Conservation (phyloP, 2,888 invertebrate genomes). For the Polyploca ridens region DNA sequence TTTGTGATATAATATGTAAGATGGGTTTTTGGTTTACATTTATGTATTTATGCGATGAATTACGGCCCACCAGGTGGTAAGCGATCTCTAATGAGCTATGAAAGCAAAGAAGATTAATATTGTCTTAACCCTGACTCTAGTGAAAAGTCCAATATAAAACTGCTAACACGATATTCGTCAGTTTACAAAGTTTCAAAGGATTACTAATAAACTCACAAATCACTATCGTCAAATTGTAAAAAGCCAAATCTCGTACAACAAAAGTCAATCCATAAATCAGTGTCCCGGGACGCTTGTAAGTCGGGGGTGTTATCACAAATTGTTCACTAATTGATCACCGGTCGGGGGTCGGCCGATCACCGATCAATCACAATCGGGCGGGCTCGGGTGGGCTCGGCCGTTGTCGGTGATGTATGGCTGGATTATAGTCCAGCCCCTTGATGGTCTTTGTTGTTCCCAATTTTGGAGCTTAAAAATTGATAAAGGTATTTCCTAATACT, state of each 20-base stretch:
- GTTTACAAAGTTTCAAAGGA: too few species aligned
- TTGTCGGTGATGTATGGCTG: constrained; percentile 22
- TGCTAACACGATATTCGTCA: too few species aligned
- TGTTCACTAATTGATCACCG: constrained; percentile 14
- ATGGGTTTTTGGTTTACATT: too few species aligned
- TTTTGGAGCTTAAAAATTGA: constrained; percentile 9
- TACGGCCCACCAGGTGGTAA: too few species aligned
- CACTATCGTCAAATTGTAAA: not conserved
- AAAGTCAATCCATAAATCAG: constrained; percentile 8
- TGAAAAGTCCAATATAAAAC: too few species aligned
- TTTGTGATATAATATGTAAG: too few species aligned
- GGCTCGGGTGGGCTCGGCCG: too few species aligned
- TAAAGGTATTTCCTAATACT: not conserved
- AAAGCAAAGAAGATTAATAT: too few species aligned
- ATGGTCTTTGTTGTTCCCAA: constrained; percentile 5
- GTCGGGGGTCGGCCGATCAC: constrained; percentile 9
- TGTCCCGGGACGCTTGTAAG: constrained; percentile 1
- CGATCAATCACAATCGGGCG: constrained; percentile 15
- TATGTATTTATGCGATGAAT: too few species aligned
- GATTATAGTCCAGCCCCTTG: constrained; percentile 15
- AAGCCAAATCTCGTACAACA: not conserved
- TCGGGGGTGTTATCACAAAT: constrained; percentile 8
- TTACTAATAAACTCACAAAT: not conserved
- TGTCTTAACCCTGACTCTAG: too few species aligned
- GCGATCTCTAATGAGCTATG: too few species aligned